Evolutionary conservation across 2,888 invertebrate genomes (phyloP).

Genomic region (Tetranychus piercei): DNA sequence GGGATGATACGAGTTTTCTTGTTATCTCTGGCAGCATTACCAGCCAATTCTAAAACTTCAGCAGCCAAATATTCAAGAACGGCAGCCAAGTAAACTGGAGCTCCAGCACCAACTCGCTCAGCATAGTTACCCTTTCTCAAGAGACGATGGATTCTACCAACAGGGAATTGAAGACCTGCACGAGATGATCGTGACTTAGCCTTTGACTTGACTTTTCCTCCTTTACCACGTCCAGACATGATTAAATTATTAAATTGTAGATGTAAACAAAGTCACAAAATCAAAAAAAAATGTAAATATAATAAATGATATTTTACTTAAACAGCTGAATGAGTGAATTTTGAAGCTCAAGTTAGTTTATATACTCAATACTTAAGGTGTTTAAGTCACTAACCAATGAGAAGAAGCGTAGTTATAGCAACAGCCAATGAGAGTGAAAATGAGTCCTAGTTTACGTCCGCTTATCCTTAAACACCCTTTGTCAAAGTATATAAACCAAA

Average conservation of each 20-base stretch:
- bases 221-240: constrained; percentile 28
- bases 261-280: background rate
- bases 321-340: too few relatives aligned
- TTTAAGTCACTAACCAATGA: background rate
- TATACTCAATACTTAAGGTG: background rate
- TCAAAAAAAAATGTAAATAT: background rate
- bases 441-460: constrained; percentile 2
- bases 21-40: constrained; percentile 37
- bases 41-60: constrained; percentile 36
- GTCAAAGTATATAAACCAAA: background rate
- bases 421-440: background rate
- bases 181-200: constrained; percentile 27
- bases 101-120: constrained; percentile 33
- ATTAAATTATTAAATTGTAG: constrained; percentile 3
- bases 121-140: constrained; percentile 34
- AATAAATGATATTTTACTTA: too few relatives aligned
- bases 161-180: constrained; percentile 27
- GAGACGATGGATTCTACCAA: constrained; percentile 29
- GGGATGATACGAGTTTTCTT: constrained; percentile 36
- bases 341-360: background rate
- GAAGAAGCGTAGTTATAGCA: background rate
- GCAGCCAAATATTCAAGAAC: constrained; percentile 38
- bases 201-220: constrained; percentile 27
- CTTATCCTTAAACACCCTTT: background rate
- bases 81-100: constrained; percentile 32